Evolutionary conservation across 2,113 vertebrate genomes (phyloP).

Genomic region (Orientallactaga bullata): DNA sequence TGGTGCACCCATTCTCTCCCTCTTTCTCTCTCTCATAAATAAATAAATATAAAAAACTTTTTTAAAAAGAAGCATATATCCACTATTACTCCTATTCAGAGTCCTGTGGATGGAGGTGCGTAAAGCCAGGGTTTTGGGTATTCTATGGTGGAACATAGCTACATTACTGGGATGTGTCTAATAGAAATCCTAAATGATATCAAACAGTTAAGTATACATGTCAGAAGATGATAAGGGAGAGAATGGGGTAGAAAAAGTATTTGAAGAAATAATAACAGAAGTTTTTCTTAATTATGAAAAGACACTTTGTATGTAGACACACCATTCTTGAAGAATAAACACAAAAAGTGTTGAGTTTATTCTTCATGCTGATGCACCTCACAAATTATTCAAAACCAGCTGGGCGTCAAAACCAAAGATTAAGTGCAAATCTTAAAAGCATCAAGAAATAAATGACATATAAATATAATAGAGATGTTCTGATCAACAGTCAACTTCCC

Average conservation of each 20-base stretch:
- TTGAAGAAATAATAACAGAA: conserved; percentile 30
- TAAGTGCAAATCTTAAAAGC: conserved; percentile 15
- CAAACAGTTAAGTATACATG: neutral
- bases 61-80: too few species aligned
- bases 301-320: conserved; percentile 13
- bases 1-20: too few species aligned
- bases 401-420: conserved; percentile 44
- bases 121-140: neutral
- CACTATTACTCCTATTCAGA: neutral
- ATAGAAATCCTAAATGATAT: neutral
- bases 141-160: neutral
- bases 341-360: too few species aligned
- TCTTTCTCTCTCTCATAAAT: too few species aligned
- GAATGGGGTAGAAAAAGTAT: conserved; percentile 21
- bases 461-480: neutral
- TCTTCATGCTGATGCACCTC: neutral
- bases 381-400: too few species aligned
- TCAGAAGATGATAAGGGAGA: neutral
- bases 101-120: neutral
- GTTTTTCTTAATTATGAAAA: conserved; percentile 47
- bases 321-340: conserved; percentile 10
- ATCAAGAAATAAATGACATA: neutral
- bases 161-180: neutral
- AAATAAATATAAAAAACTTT: too few species aligned
- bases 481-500: neutral